Evolutionary conservation across 2,113 vertebrate genomes (phyloP).

Genomic region (Syngnathus floridae): DNA sequence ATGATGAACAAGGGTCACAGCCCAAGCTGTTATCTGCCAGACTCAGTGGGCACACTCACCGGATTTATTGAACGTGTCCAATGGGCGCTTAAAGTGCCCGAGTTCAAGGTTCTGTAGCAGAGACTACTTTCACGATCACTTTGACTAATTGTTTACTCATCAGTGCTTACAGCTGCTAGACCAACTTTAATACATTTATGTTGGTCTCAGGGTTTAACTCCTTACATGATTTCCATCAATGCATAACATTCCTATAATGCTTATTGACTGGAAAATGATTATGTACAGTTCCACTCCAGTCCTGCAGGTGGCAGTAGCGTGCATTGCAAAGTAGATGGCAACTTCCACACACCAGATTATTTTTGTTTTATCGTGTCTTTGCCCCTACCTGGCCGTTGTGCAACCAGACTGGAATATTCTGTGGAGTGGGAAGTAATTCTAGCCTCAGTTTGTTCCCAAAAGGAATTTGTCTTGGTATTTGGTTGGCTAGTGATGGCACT

Average conservation of each 20-base stretch:
- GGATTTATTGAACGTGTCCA: conserved; percentile 22
- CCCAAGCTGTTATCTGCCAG: conserved; percentile 27
- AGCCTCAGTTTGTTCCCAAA: not conserved
- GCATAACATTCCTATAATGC: not conserved
- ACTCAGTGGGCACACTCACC: not conserved
- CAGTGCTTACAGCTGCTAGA: conserved; percentile 38
- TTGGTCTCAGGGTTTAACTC: not conserved
- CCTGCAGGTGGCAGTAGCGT: not conserved
- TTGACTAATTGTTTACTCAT: conserved; percentile 40
- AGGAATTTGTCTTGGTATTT: conserved; percentile 12
- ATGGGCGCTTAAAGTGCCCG: not conserved
- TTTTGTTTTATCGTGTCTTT: not conserved
- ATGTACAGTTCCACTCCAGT: not conserved
- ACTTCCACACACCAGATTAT: not conserved
- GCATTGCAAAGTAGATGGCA: not conserved
- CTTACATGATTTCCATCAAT: not conserved
- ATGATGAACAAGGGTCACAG: conserved; percentile 41
- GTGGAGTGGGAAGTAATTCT: not conserved
- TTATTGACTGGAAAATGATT: not conserved
- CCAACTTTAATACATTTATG: conserved; percentile 26
- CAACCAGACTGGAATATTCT: not conserved
- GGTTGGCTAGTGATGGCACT: conserved; percentile 15
- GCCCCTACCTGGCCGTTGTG: not conserved
- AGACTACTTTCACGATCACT: conserved; percentile 37
- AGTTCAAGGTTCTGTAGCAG: conserved; percentile 38